Percentiles rank a stretch among this genome's conserved stretches.
phyloP scores from a whole-genome alignment of 2,888 invertebrate species.

The Oithona nana region DNA sequence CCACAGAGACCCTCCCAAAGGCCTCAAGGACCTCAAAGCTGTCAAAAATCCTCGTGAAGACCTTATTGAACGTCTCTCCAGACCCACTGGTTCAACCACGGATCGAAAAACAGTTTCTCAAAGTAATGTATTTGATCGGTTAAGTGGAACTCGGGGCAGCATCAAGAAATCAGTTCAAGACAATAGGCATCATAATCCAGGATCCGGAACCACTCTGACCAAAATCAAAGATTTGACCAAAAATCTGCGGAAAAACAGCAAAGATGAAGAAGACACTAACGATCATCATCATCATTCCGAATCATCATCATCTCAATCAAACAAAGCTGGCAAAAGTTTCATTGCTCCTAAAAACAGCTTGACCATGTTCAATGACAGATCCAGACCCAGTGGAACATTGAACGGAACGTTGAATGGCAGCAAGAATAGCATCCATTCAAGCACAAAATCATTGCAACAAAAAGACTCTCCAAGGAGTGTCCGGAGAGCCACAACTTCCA shows the following conservation, averaged over 20 bases:
- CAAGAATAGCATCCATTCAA: constrained; percentile 11
- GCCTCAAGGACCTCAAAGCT: constrained; percentile 5
- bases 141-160: not conserved
- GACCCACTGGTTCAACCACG: constrained; percentile 1
- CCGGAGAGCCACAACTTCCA: not conserved
- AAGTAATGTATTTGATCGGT: constrained; percentile 7
- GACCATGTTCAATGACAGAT: constrained; percentile 1
- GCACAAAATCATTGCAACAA: constrained; percentile 5
- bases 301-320: too few relatives aligned
- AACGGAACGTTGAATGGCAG: not conserved
- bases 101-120: constrained; percentile 1
- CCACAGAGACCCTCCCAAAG: not conserved
- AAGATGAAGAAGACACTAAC: constrained; percentile 18
- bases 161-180: not conserved
- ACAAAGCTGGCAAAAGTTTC: constrained; percentile 18
- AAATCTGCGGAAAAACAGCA: constrained; percentile 24
- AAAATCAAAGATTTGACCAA: constrained; percentile 30
- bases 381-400: not conserved
- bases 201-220: constrained; percentile 7
- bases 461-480: constrained; percentile 3
- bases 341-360: constrained; percentile 7
- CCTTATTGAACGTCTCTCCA: not conserved
- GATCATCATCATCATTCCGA: too few relatives aligned
- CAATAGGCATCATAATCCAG: not conserved
- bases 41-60: not conserved